Percentiles rank a stretch among this genome's conserved stretches.
Conservation (phyloP, 2,113 vertebrate species). For the Salvelinus alpinus region DNA sequence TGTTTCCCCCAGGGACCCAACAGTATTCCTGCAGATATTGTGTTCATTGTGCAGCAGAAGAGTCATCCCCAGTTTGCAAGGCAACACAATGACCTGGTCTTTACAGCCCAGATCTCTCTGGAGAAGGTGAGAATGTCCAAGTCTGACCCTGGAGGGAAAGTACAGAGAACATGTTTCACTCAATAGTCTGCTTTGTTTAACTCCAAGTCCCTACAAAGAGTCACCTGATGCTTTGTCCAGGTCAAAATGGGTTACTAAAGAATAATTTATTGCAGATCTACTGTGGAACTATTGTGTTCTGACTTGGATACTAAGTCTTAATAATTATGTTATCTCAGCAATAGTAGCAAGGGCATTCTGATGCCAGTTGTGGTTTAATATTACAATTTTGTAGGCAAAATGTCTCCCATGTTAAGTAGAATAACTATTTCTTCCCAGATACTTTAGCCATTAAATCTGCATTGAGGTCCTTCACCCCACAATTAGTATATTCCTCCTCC, state of each 20-base stretch:
- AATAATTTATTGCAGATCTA: no score
- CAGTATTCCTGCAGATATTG: constrained; percentile 87
- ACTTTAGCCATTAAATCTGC: no score
- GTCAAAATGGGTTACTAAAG: no score
- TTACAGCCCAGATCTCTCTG: constrained; percentile 73
- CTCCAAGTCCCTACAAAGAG: not conserved
- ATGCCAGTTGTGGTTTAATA: no score
- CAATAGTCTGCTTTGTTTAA: not conserved
- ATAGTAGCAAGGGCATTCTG: no score
- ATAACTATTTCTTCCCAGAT: no score
- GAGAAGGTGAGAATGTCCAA: constrained; percentile 72
- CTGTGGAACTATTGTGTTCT: no score
- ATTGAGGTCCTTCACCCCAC: not conserved
- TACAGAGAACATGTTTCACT: not conserved
- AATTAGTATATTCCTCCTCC: not conserved
- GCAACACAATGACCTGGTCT: constrained; percentile 75
- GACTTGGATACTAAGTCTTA: no score
- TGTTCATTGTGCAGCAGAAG: constrained; percentile 89
- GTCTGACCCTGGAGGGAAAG: not conserved
- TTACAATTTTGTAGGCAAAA: no score
- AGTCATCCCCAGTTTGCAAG: constrained; percentile 80
- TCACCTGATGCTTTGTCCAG: not conserved
- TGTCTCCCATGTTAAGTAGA: no score
- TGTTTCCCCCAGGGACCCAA: constrained; percentile 83
- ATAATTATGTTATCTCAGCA: no score